Percentiles rank a stretch among this genome's conserved stretches.
These are phyloP conservation scores for Alethe diademata DNA, from an alignment of 2,113 vertebrate genomes.

Conservation along the genomic window DNA sequence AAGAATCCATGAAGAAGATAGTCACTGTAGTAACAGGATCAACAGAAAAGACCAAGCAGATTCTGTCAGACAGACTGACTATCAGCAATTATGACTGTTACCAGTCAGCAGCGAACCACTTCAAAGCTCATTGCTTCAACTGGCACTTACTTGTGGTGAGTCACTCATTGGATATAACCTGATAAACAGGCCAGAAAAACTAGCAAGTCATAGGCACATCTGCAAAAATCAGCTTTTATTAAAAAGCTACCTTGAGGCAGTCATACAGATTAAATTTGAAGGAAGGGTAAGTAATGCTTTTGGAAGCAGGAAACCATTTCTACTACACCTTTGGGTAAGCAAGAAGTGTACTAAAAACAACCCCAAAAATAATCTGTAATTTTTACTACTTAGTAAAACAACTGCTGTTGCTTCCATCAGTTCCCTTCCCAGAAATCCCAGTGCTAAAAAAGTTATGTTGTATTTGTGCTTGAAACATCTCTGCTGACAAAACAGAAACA, in stretches of 20 bases:
- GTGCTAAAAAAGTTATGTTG: background rate
- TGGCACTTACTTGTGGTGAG: constrained; percentile 87
- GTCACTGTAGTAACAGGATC: constrained; percentile 73
- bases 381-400: background rate
- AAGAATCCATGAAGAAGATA: constrained; percentile 77
- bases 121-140: constrained; percentile 89
- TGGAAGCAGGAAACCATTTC: background rate
- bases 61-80: constrained; percentile 69
- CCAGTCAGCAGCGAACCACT: constrained; percentile 73
- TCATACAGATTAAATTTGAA: background rate
- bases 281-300: background rate
- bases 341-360: background rate
- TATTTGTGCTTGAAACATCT: background rate
- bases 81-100: constrained; percentile 84
- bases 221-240: background rate
- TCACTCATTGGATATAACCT: background rate
- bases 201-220: background rate
- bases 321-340: background rate
- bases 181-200: background rate
- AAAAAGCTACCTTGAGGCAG: background rate
- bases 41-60: background rate
- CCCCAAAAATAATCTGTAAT: background rate
- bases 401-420: background rate
- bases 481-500: background rate
- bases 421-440: background rate